Evolutionary conservation across 1,140 invertebrate species (phyloP).

Genomic region (Gerris buenoi): DNA sequence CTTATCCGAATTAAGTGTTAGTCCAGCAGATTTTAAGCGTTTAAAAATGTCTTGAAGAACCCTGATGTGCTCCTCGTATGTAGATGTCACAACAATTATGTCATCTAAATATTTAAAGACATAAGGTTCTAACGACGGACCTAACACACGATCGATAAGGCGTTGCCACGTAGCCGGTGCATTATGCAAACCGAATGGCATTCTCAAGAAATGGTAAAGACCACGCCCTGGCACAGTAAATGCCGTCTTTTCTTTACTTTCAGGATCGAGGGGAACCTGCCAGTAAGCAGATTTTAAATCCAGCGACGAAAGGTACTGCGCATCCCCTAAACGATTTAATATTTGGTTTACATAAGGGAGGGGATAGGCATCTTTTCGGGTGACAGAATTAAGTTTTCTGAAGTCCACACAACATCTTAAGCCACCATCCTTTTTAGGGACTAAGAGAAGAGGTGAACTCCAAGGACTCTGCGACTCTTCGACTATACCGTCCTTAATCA

Average conservation of each 20-base stretch:
- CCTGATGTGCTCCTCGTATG: too few relatives aligned
- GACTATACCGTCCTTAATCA: constrained; percentile 29
- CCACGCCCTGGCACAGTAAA: constrained; percentile 21
- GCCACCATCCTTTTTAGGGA: constrained; percentile 34
- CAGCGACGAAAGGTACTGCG: constrained; percentile 22
- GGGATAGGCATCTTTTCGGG: constrained; percentile 22
- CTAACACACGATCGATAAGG: too few relatives aligned
- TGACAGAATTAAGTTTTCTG: constrained; percentile 30
- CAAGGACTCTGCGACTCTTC: constrained; percentile 31
- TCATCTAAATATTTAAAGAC: too few relatives aligned
- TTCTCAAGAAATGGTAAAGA: constrained; percentile 27
- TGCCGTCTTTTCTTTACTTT: constrained; percentile 12
- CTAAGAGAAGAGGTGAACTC: constrained; percentile 32
- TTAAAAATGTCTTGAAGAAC: too few relatives aligned
- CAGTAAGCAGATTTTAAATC: constrained; percentile 26
- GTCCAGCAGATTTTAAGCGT: too few relatives aligned
- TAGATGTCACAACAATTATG: too few relatives aligned
- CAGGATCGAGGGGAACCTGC: constrained; percentile 12
- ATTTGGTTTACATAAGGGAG: constrained; percentile 15
- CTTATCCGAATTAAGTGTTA: too few relatives aligned
- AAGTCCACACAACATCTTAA: constrained; percentile 34
- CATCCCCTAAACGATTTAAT: too few relatives aligned
- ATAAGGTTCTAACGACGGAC: too few relatives aligned
- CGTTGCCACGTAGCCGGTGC: too few relatives aligned
- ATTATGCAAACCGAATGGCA: constrained; percentile 34